A percentile compares a stretch with the other conserved stretches of the same genome.
These are phyloP conservation scores for Halcyon malimbica DNA, from an alignment of 2,113 vertebrate genomes.

Conservation along the genomic window DNA sequence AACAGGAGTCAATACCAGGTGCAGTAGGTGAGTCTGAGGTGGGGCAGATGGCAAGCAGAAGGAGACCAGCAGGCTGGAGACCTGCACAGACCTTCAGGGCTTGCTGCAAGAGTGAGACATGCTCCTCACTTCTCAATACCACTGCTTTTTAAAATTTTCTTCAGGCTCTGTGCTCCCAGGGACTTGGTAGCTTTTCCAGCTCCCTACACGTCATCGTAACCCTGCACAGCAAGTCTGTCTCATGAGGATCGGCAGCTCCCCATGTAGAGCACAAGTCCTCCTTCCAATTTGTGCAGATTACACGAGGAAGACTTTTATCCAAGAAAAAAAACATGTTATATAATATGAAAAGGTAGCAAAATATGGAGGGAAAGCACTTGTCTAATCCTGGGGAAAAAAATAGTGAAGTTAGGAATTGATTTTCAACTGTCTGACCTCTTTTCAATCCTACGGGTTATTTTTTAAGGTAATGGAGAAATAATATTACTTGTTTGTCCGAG, in stretches of 20 bases:
- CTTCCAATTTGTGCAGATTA: not conserved
- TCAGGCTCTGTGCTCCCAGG: not conserved
- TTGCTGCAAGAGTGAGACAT: not conserved
- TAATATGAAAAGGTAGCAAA: not conserved
- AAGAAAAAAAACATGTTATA: not conserved
- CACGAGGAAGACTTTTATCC: not conserved
- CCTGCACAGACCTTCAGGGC: fast-evolving
- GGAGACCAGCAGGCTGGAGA: fast-evolving
- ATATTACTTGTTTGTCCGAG: not conserved
- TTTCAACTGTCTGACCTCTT: not conserved
- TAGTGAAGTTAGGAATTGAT: not conserved
- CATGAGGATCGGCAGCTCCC: not conserved
- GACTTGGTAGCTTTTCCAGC: fast-evolving
- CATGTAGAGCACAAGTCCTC: fast-evolving
- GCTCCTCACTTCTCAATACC: not conserved
- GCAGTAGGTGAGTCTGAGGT: not conserved
- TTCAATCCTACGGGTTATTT: not conserved
- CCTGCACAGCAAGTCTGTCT: fast-evolving
- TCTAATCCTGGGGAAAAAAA: not conserved
- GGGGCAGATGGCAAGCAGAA: not conserved
- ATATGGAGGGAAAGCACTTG: not conserved
- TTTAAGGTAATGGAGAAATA: not conserved
- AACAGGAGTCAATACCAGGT: not conserved
- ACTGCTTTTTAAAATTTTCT: not conserved
- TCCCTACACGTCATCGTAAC: fast-evolving